phyloP scores from a whole-genome alignment of 2,113 vertebrate genomes.

The Sander vitreus region DNA sequence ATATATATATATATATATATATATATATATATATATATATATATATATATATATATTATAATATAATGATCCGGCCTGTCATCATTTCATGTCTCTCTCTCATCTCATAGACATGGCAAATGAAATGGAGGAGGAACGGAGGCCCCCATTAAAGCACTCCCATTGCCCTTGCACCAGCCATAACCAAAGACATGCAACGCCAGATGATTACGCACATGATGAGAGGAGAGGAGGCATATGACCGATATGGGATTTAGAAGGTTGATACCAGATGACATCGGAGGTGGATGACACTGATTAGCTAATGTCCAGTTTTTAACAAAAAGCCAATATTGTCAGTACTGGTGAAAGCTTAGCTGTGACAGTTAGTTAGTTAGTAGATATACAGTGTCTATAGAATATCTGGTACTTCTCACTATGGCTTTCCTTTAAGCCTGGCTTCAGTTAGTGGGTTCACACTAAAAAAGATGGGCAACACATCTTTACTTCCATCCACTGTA shows the following conservation, averaged over 20 bases:
- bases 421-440: neutral
- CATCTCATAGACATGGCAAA: conserved; percentile 35
- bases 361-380: neutral
- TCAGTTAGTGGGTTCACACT: too few relatives aligned
- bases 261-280: conserved; percentile 11
- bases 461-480: too few relatives aligned
- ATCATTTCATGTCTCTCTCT: conserved; percentile 46
- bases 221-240: conserved; percentile 31
- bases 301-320: neutral
- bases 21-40: neutral
- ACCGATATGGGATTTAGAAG: conserved; percentile 36
- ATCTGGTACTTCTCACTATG: neutral
- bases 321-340: neutral
- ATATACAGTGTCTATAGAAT: neutral
- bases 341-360: neutral
- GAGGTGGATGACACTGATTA: conserved; percentile 8
- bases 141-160: conserved; percentile 57
- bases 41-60: neutral
- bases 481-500: too few relatives aligned
- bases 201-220: conserved; percentile 48
- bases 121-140: conserved; percentile 52
- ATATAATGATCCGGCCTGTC: conserved; percentile 31
- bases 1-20: conserved; percentile 8
- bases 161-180: conserved; percentile 60
- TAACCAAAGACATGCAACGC: conserved; percentile 43